A percentile compares a stretch with the other conserved stretches of the same genome.
Evolutionary conservation across 2,888 invertebrate species (phyloP).

Genomic region (Temnothorax rugatulus): DNA sequence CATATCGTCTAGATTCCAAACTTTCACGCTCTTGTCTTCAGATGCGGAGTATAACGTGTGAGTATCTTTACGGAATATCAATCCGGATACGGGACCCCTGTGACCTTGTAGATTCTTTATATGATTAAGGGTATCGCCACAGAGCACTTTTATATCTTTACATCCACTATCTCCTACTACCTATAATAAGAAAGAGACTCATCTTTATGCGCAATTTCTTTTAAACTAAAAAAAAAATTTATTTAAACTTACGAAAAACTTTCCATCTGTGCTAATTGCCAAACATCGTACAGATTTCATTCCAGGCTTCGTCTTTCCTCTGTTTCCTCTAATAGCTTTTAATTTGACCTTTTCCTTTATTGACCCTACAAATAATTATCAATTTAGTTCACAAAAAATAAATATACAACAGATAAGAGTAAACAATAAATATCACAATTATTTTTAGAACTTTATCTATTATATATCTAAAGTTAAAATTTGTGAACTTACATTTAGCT

Average conservation of each 20-base stretch:
- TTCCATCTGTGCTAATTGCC: constrained; percentile 89
- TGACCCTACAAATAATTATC: constrained; percentile 86
- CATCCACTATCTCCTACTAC: constrained; percentile 90
- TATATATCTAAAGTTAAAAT: constrained; percentile 17
- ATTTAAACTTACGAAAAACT: constrained; percentile 90
- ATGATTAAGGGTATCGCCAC: constrained; percentile 91
- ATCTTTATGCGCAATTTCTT: constrained; percentile 67
- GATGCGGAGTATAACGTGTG: constrained; percentile 94
- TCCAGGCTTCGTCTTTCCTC: constrained; percentile 78
- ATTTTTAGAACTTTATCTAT: constrained; percentile 36
- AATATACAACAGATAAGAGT: not conserved
- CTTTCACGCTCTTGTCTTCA: constrained; percentile 94
- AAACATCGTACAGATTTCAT: constrained; percentile 81
- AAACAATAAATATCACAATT: not conserved
- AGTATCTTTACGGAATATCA: constrained; percentile 94
- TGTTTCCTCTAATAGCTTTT: constrained; percentile 81
- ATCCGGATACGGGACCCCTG: constrained; percentile 90
- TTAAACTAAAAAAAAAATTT: constrained; percentile 18
- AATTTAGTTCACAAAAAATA: constrained; percentile 8
- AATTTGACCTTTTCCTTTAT: constrained; percentile 89
- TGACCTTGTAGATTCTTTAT: constrained; percentile 94
- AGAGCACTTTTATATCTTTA: constrained; percentile 93
- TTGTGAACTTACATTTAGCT: constrained; percentile 92
- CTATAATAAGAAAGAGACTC: constrained; percentile 78
- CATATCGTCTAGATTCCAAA: constrained; percentile 99